Evolutionary conservation across 2,888 invertebrate genomes (phyloP), one percentile per base, ranked within the genome.

Genomic region (Enchytraeus crypticus): DNA sequence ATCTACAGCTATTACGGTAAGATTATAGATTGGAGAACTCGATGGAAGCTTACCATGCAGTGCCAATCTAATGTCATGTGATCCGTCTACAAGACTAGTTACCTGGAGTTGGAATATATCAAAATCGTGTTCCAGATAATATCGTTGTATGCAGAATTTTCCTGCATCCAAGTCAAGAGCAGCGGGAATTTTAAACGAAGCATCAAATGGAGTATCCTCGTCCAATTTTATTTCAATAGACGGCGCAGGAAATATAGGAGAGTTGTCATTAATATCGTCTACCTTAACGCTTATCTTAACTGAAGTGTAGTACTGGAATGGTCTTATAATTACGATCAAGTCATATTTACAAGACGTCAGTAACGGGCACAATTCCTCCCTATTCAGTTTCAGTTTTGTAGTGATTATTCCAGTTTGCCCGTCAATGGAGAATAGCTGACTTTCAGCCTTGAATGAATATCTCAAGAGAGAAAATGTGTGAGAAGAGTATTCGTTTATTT

Each of bases 1-100:
- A 77, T 95, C 93, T 51, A 85, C 87, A 2, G 92, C 92, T n/a
- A 88, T 87, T 51, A 95, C 85, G 74, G 89, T 89, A 68, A 95
- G 79, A 71, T 86, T 85, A 79, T 90, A 62, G 30, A 8, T 21
- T n/a, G n/a, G n/a, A 8, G 51, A 54, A 14, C 53, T 46, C 26
- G 34, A 8, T 26, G 61, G 59, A 29, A 64, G 43, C 45, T 30
- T 38, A 33, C 26, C 34, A 8, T 30, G 8, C 23, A 59, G 45
- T 8, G 30, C 45, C 18, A 59, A 29, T 27, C 46, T 53, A 21
- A 59, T 29, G 11, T 53, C 53, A 5, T 26, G 33, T 4, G 33
- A 34, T n/a, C 53, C 59, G 18, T 53, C 59, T 8, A 27, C n/a
- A 11, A 51, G 33, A 4, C 34, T 34, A n/a, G 57, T 63, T 27